Evolutionary conservation across 2,888 invertebrate species (phyloP), one percentile per base, ranked within the genome.

Genomic region (Chloromyia formosa): DNA sequence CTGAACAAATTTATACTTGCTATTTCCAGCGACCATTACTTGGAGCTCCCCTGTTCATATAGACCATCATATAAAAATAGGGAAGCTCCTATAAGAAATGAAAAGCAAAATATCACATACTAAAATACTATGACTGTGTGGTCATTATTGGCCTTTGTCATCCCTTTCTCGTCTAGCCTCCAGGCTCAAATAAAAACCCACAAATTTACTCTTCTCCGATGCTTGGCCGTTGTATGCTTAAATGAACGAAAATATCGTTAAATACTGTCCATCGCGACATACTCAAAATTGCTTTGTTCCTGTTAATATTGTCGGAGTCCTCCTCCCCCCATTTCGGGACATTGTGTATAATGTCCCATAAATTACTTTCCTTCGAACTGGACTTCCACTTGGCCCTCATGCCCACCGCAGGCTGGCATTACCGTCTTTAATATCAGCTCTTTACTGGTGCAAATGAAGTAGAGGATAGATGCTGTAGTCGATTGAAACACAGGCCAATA

Each of bases 261-360:
- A 66, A 45, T 66, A 66, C 66, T 66, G 66, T 12, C 66, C 49
- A 66, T 66, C 49, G 66, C 20, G 40, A 20, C 58, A 35, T 5
- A 16, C n/a, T 22, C 66, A 18, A 71, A 71, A 71, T 71, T 71
- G 71, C 71, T 71, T 71, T 71, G 71, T 58, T 71, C 71, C 58
- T 58, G 58, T 71, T 71, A 71, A 71, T 58, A 71, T 71, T 56
- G 71, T 58, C 58, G 40, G 40, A 35, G 27, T 35, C 27, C 27
- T 35, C 27, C 27, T 4, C 27, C 27, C 27, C 58, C 58, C 35
- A 49, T 10, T 58, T n/a, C 71, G 20, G 58, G 42, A 40, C 53
- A 58, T 71, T 58, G 45, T 35, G 27, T 40, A 40, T 58, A 71
- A 71, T 58, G 71, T 56, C 71, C 56, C 56, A 71, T 71, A 71